Evolutionary conservation across 1,140 invertebrate genomes (phyloP).

Genomic region (Thalassaphorura encarpata): DNA sequence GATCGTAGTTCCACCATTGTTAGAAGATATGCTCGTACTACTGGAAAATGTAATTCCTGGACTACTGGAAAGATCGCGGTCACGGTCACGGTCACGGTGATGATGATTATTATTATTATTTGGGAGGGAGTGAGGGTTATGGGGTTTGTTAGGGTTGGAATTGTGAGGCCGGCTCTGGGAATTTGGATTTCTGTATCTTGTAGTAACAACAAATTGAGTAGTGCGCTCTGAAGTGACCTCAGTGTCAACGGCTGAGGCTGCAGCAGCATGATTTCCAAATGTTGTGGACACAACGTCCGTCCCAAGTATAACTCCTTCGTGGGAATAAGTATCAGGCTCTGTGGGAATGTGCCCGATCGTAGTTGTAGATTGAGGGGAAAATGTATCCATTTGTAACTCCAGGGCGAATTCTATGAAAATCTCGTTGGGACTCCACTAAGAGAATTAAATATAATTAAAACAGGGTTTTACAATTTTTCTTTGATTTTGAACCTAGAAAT

Average conservation of each 20-base stretch:
- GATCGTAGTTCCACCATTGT: not conserved
- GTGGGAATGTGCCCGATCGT: conserved; percentile 9
- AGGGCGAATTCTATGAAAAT: conserved; percentile 58
- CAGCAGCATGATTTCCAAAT: conserved; percentile 9
- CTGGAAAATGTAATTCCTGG: not conserved
- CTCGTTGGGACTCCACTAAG: conserved; percentile 74
- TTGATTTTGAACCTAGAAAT: too few relatives aligned
- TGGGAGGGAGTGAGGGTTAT: too few relatives aligned
- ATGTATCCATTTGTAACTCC: conserved; percentile 45
- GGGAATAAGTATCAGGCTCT: conserved; percentile 19
- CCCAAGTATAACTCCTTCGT: conserved; percentile 24
- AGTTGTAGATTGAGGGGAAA: conserved; percentile 34
- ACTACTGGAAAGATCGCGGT: not conserved
- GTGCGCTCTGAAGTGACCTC: conserved; percentile 22
- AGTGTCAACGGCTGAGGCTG: not conserved
- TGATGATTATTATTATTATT: too few relatives aligned
- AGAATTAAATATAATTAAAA: conserved; percentile 3
- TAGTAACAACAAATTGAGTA: too few relatives aligned
- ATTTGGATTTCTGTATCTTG: conserved; percentile 12
- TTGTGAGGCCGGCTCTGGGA: not conserved
- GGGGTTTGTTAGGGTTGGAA: conserved; percentile 7
- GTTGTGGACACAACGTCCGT: conserved; percentile 31
- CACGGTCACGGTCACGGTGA: not conserved
- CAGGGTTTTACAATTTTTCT: not conserved
- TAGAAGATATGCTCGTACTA: not conserved